Evolutionary conservation across 2,113 vertebrate species (phyloP).

Genomic region (Cyrtonyx montezumae): DNA sequence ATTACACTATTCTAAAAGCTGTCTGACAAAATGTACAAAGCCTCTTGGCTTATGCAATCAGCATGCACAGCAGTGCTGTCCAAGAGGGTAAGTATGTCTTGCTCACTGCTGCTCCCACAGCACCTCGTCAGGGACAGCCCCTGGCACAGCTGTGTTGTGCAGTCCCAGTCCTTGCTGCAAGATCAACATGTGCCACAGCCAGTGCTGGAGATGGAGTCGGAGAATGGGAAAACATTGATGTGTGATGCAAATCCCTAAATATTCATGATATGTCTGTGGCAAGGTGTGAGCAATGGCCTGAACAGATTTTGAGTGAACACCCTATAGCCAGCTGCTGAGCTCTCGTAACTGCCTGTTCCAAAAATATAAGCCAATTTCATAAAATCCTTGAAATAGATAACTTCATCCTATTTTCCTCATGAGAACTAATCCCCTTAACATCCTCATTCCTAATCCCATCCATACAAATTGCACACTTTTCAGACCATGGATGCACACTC

Average conservation of each 20-base stretch:
- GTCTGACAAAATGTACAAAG: neutral
- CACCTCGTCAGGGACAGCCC: neutral
- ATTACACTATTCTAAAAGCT: neutral
- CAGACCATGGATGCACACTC: neutral
- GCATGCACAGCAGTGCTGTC: neutral
- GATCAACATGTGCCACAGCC: rapidly evolving
- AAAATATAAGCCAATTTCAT: neutral
- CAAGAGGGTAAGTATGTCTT: neutral
- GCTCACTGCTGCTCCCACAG: rapidly evolving
- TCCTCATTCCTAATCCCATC: conserved; percentile 10
- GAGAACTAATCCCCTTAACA: conserved; percentile 14
- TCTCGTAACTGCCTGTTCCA: neutral
- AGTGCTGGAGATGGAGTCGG: neutral
- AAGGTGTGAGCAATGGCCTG: neutral
- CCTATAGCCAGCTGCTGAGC: neutral
- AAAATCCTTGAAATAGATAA: conserved; percentile 19
- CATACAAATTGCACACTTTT: neutral
- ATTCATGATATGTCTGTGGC: rapidly evolving
- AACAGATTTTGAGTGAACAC: neutral
- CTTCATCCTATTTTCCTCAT: conserved; percentile 21
- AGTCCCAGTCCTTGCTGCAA: neutral
- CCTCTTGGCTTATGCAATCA: rapidly evolving
- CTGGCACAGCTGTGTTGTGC: neutral
- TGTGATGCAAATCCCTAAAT: neutral
- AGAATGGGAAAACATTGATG: neutral